Evolutionary conservation across 2,888 invertebrate genomes (phyloP).

Genomic region (Mechanitis messenoides): DNA sequence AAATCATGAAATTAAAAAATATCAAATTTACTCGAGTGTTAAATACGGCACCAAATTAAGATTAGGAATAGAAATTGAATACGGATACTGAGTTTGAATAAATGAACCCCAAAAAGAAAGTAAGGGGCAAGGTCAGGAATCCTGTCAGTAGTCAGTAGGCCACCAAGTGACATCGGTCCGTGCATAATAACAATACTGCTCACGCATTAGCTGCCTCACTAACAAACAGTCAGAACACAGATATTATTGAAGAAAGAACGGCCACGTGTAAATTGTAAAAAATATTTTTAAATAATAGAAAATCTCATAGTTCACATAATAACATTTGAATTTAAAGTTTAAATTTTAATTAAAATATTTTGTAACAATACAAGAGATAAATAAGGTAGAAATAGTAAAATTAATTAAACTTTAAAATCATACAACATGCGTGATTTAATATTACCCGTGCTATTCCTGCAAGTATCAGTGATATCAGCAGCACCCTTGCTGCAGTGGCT

Average conservation of each 20-base stretch:
- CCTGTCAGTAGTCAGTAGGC: slow-evolving; percentile 63
- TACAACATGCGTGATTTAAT: slow-evolving; percentile 1
- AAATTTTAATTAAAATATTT: not conserved
- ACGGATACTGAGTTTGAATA: not conserved
- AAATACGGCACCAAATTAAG: too few species aligned
- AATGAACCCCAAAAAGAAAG: slow-evolving; percentile 47
- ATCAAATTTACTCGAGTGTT: too few species aligned
- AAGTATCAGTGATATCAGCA: slow-evolving; percentile 33
- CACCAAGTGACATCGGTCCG: slow-evolving; percentile 40
- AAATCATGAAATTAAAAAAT: too few species aligned
- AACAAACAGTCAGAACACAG: slow-evolving; percentile 13
- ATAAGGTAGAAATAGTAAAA: not conserved
- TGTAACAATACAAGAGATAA: too few species aligned
- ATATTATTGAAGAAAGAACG: slow-evolving; percentile 4
- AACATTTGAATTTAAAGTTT: not conserved
- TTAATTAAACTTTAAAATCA: not conserved
- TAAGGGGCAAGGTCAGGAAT: slow-evolving; percentile 51
- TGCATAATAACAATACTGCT: slow-evolving; percentile 50
- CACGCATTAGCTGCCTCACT: slow-evolving; percentile 28
- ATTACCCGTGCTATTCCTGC: slow-evolving; percentile 36
- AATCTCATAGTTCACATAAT: too few species aligned
- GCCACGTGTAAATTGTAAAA: not conserved
- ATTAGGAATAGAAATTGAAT: too few species aligned
- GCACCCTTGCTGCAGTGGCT: slow-evolving; percentile 43
- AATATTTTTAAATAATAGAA: slow-evolving; percentile 4